These are phyloP conservation scores for Clamator glandarius DNA, from an alignment of 2,797 vertebrate species.

Conservation along the genomic window DNA sequence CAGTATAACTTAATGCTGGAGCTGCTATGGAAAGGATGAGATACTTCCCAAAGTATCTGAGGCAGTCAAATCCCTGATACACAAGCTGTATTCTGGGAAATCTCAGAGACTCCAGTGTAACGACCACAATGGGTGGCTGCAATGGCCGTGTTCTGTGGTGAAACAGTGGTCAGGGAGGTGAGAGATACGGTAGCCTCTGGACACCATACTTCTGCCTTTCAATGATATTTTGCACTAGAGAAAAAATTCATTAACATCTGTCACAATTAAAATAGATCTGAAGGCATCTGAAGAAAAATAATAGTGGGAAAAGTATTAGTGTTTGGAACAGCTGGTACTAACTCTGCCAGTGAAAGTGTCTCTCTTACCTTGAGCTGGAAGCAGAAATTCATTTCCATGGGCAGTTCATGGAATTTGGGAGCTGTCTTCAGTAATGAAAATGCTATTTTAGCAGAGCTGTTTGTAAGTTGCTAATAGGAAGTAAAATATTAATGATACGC, in stretches of 20 bases:
- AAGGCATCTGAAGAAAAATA: neutral
- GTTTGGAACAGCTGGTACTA: neutral
- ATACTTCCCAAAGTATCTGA: neutral
- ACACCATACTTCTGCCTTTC: neutral
- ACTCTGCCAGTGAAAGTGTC: neutral
- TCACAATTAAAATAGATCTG: neutral
- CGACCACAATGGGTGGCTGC: neutral
- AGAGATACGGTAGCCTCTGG: neutral
- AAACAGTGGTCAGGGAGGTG: neutral
- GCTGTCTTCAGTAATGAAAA: neutral
- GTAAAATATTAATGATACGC: neutral
- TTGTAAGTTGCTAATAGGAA: neutral
- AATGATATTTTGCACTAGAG: neutral
- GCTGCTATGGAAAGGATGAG: neutral
- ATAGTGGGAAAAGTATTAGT: neutral
- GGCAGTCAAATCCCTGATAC: fast-evolving
- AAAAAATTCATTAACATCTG: neutral
- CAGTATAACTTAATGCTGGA: neutral
- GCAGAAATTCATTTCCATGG: neutral
- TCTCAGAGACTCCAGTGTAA: neutral
- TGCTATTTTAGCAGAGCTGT: neutral
- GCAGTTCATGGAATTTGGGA: neutral
- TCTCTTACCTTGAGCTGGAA: neutral
- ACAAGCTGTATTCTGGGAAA: neutral
- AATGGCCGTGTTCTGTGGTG: fast-evolving